Percentiles rank a stretch among this genome's conserved stretches.
Evolutionary conservation across 1,140 invertebrate genomes (phyloP).

Genomic region (Leptinotarsa defecta): DNA sequence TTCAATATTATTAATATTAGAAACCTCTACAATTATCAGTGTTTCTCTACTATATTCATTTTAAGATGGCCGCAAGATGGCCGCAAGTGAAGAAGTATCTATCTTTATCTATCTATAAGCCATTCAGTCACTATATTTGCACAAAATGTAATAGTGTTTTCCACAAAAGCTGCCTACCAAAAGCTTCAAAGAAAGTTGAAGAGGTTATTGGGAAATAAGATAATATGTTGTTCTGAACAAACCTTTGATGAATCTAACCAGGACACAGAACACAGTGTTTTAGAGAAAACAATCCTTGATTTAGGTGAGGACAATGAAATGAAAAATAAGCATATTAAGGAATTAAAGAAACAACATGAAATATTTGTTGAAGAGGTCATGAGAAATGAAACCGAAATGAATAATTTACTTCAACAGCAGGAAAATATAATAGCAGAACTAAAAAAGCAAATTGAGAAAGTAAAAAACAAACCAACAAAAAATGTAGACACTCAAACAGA

Average conservation of each 20-base stretch:
- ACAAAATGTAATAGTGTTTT: neutral
- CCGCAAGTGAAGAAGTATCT: neutral
- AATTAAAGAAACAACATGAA: conserved; percentile 10
- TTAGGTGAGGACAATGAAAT: neutral
- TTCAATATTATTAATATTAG: too few species aligned
- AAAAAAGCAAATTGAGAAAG: neutral
- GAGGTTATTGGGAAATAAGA: neutral
- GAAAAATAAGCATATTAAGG: conserved; percentile 1
- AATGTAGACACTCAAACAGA: conserved; percentile 9
- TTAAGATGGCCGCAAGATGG: too few species aligned
- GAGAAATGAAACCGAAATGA: conserved; percentile 13
- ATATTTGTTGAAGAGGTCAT: conserved; percentile 8
- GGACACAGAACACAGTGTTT: neutral
- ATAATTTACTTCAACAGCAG: neutral
- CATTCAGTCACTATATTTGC: neutral
- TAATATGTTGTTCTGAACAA: conserved; percentile 8
- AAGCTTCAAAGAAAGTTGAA: neutral
- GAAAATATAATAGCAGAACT: neutral
- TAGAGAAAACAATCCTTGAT: neutral
- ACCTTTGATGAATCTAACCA: neutral
- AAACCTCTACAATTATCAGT: too few species aligned
- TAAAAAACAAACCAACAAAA: conserved; percentile 9
- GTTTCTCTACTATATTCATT: too few species aligned
- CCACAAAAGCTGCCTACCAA: neutral
- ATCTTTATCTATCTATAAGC: neutral